Evolutionary conservation across 1,140 invertebrate genomes (phyloP), one percentile per base, ranked within the genome.

Genomic region (Trichogramma pretiosum): DNA sequence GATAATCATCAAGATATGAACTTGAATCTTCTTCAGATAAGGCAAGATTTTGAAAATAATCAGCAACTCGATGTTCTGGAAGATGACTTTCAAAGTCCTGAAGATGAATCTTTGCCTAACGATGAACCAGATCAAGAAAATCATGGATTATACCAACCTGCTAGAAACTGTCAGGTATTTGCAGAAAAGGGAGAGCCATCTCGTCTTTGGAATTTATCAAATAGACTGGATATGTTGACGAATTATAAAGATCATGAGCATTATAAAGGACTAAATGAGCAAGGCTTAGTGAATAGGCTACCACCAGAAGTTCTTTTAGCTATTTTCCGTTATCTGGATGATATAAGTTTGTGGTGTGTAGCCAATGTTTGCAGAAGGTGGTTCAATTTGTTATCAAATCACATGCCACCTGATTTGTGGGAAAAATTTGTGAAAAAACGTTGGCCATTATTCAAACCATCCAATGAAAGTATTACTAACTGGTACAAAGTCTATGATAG

Each of bases 321-420:
- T 35, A 87, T 94, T 48, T 93, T 96, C 67, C 84, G 82, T 18
- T 87, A 91, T 64, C 70, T 95, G 55, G 92, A 96, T 63, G 90
- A 94, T 65, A 79, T 95, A 51, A 93, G 90, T 4, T 70, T 94
- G 50, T 89, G 87, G 84, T 82, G 84, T 66, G 83, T 86, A 53
- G 81, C 85, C 51, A 82, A 88, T 70, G 90, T 93, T 16, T 93
- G 89, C 65, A 74, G 80, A 54, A 79, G 88, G 55, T 94, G 90
- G 90, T 76, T 80, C 36, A 77, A 83, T 17, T 78, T 95, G 18
- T 70, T 95, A 26, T 77, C 80, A 36, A 81, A 81, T 22, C 82
- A 89, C 57, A 78, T 85, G 35, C 76, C 84, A 1, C 77, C 82
- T 30, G 75, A 81, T 23, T 80, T 84, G 57, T 94, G 89, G 90